Percentiles rank a stretch among this genome's conserved stretches.
These are phyloP conservation scores for Gavia stellata DNA, from an alignment of 2,113 vertebrate genomes.

Conservation along the genomic window DNA sequence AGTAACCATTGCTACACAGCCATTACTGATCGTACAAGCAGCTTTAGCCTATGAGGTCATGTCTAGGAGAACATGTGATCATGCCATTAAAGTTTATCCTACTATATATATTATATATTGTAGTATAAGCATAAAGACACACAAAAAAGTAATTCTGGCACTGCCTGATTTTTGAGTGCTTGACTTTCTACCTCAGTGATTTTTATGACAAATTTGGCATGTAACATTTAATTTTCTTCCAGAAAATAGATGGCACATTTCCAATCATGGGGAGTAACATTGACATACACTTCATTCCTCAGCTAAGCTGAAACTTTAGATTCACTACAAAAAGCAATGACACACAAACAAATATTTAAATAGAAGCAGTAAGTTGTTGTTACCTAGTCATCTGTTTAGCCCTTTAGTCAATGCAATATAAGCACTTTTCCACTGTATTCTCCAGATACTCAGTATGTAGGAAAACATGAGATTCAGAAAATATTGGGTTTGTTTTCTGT, in stretches of 20 bases:
- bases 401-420: not conserved
- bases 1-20: not conserved
- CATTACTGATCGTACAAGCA: not conserved
- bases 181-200: not conserved
- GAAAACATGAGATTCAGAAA: not conserved
- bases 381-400: not conserved
- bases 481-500: not conserved
- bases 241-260: not conserved
- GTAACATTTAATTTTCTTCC: not conserved
- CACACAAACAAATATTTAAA: not conserved
- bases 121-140: not conserved
- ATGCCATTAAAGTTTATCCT: not conserved
- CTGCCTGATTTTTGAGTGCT: not conserved
- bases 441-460: not conserved
- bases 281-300: not conserved
- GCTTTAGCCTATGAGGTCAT: not conserved
- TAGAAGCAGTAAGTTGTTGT: not conserved
- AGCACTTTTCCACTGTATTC: not conserved
- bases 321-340: not conserved
- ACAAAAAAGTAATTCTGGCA: not conserved
- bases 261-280: not conserved
- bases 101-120: not conserved
- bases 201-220: not conserved
- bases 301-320: not conserved
- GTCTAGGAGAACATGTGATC: not conserved